These are phyloP conservation scores for Tor tambroides DNA, from an alignment of 2,113 vertebrate species.

Conservation along the genomic window DNA sequence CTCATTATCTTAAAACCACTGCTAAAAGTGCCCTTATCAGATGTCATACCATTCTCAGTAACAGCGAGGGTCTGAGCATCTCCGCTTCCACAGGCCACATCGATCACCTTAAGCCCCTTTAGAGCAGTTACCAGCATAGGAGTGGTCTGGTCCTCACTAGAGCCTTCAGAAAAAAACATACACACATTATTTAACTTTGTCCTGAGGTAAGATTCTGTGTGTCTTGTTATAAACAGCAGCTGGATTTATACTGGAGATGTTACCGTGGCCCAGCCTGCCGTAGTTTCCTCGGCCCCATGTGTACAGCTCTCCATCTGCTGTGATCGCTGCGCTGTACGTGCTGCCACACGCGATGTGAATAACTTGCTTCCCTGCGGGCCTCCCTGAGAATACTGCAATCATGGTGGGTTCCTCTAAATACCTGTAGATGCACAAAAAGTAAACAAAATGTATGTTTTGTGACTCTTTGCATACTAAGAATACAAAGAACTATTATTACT, in stretches of 20 bases:
- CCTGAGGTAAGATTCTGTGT: background rate
- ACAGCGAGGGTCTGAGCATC: slow-evolving; percentile 96
- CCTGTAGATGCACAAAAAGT: slow-evolving; percentile 65
- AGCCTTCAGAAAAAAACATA: slow-evolving; percentile 74
- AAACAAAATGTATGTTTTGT: background rate
- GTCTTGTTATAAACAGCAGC: background rate
- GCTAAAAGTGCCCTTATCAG: background rate
- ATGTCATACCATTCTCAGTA: slow-evolving; percentile 89
- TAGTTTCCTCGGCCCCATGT: slow-evolving; percentile 98
- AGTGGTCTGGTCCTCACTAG: slow-evolving; percentile 96
- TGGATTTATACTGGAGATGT: background rate
- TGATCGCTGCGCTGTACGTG: slow-evolving; percentile 95
- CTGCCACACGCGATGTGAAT: slow-evolving; percentile 93
- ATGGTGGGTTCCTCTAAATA: slow-evolving; percentile 93
- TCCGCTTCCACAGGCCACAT: slow-evolving; percentile 94
- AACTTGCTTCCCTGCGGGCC: slow-evolving; percentile 90
- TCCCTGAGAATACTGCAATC: slow-evolving; percentile 89
- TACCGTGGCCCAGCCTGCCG: slow-evolving; percentile 94
- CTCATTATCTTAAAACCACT: background rate
- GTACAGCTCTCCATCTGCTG: slow-evolving; percentile 93
- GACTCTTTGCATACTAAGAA: background rate
- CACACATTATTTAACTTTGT: background rate
- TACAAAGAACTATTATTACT: too few relatives aligned
- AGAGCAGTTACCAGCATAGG: slow-evolving; percentile 92
- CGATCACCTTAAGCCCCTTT: slow-evolving; percentile 94